Percentiles rank a stretch among this genome's conserved stretches.
phyloP scores from a whole-genome alignment of 64 coral and sea anemone genomes.

The Montipora cactus region DNA sequence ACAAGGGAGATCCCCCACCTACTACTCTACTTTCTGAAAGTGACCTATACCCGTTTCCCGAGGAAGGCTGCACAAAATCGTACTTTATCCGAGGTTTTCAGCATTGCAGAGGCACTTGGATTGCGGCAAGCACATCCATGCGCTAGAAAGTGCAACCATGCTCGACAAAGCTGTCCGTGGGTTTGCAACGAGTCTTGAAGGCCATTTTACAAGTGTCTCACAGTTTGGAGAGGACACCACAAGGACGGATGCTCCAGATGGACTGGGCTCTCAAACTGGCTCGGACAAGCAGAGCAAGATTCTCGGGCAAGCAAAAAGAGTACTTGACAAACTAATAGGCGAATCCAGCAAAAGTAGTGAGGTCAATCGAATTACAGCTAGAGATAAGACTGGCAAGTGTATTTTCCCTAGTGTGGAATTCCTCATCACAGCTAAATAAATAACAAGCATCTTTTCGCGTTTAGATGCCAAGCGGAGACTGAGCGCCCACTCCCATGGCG shows the following conservation, averaged over 20 bases:
- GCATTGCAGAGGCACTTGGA: conserved; percentile 56
- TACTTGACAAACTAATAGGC: conserved; percentile 18
- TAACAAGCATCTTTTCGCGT: conserved; percentile 10
- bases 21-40: neutral
- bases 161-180: conserved; percentile 7
- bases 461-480: neutral
- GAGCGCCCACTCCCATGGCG: neutral
- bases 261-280: conserved; percentile 50
- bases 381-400: neutral
- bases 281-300: neutral
- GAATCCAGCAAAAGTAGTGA: neutral
- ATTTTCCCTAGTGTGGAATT: conserved; percentile 35
- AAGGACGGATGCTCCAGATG: neutral
- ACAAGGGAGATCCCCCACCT: neutral
- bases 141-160: neutral
- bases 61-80: conserved; percentile 49
- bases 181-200: conserved; percentile 19
- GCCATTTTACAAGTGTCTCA: neutral
- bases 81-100: conserved; percentile 50
- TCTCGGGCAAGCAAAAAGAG: conserved; percentile 44
- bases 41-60: conserved; percentile 18
- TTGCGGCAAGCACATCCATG: too few species aligned
- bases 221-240: neutral
- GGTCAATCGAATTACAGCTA: conserved; percentile 25
- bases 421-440: conserved; percentile 7